These are phyloP conservation scores for Druon quercuslanigerum DNA, from an alignment of 1,140 invertebrate genomes.

Conservation along the genomic window DNA sequence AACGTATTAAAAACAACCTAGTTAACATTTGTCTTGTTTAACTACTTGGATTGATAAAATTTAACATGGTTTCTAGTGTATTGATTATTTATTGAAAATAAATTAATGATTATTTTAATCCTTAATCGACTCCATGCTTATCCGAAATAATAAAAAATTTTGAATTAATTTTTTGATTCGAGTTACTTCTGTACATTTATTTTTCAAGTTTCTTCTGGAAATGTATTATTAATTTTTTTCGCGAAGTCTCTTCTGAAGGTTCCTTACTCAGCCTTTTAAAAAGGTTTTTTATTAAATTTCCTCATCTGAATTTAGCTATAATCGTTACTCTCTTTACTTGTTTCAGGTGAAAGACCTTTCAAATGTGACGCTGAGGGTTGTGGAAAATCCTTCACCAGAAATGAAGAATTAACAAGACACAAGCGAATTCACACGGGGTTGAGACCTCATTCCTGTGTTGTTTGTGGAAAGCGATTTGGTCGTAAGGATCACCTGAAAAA, in stretches of 20 bases:
- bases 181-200: no score
- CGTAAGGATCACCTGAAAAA: slow-evolving; percentile 92
- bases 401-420: slow-evolving; percentile 94
- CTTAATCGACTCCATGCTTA: no score
- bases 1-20: no score
- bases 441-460: slow-evolving; percentile 85
- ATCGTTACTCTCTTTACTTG: slow-evolving; percentile 42
- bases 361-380: slow-evolving; percentile 89
- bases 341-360: slow-evolving; percentile 88
- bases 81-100: no score
- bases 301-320: slow-evolving; percentile 20
- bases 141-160: no score
- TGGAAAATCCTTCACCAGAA: slow-evolving; percentile 93
- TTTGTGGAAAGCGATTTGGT: slow-evolving; percentile 92
- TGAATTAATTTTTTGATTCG: no score
- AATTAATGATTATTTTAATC: no score
- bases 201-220: slow-evolving; percentile 22
- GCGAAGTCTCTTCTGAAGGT: background rate
- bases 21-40: no score
- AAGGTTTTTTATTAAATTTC: slow-evolving; percentile 5
- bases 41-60: no score
- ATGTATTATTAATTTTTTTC: slow-evolving; percentile 27
- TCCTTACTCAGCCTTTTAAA: slow-evolving; percentile 3
- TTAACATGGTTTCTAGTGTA: no score
- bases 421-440: slow-evolving; percentile 92